phyloP scores from a whole-genome alignment of 2,797 vertebrate genomes.

The Sebastes matsubarae region DNA sequence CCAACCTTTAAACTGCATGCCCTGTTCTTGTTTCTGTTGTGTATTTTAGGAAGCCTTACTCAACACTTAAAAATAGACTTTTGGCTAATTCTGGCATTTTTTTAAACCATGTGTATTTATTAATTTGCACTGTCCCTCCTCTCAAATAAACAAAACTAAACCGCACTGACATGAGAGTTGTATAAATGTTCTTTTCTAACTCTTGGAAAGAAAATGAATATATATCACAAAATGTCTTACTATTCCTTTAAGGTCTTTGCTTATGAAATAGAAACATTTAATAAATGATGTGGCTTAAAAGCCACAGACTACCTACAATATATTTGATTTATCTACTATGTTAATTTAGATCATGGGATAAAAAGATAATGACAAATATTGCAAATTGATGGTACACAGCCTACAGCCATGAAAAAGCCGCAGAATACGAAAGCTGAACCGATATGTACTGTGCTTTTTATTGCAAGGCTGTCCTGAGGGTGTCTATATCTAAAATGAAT shows the following conservation, averaged over 20 bases:
- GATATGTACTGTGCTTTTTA: not conserved
- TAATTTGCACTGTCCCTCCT: not conserved
- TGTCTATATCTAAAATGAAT: constrained; percentile 64
- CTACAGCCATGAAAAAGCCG: not conserved
- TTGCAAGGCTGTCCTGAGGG: constrained; percentile 12
- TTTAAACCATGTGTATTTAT: not conserved
- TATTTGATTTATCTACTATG: not conserved
- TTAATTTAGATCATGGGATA: not conserved
- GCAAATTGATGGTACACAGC: not conserved
- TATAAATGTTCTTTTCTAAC: not conserved
- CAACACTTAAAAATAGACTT: not conserved
- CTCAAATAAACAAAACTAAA: not conserved
- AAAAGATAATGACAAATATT: not conserved
- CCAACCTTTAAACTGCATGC: not conserved
- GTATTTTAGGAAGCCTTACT: not conserved
- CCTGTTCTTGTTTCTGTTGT: not conserved
- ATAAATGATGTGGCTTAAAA: not conserved
- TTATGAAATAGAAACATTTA: not conserved
- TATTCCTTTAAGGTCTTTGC: not conserved
- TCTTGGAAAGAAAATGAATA: not conserved
- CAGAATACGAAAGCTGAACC: not conserved
- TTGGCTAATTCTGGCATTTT: not conserved
- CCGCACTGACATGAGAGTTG: not conserved
- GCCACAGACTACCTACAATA: not conserved
- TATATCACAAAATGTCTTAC: not conserved